These are phyloP conservation scores for Oncopodura yosiiana DNA, from an alignment of 1,140 invertebrate species.

Conservation along the genomic window DNA sequence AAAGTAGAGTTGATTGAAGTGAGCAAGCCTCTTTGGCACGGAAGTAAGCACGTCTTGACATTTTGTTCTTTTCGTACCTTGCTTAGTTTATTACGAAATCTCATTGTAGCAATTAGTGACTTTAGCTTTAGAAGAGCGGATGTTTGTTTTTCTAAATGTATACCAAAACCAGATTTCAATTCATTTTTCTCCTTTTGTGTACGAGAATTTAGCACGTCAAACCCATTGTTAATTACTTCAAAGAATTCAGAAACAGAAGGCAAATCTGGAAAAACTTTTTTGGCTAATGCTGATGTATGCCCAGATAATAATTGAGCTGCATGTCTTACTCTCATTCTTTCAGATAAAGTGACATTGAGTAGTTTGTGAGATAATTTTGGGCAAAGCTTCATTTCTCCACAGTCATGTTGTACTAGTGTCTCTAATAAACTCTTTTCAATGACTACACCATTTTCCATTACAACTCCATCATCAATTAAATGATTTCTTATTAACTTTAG, in stretches of 20 bases:
- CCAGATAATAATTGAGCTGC: conserved; percentile 14
- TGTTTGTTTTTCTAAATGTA: conserved; percentile 10
- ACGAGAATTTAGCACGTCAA: conserved; percentile 26
- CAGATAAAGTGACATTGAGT: not conserved
- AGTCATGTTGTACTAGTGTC: conserved; percentile 7
- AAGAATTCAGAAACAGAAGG: conserved; percentile 19
- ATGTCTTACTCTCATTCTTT: conserved; percentile 13
- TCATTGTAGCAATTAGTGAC: not conserved
- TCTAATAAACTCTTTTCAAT: conserved; percentile 15
- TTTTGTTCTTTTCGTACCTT: not conserved
- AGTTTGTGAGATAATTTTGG: conserved; percentile 11
- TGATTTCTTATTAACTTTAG: conserved; percentile 32
- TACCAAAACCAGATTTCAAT: conserved; percentile 21
- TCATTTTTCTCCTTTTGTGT: conserved; percentile 1
- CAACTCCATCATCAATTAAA: conserved; percentile 28
- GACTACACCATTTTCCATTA: conserved; percentile 1
- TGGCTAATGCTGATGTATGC: not conserved
- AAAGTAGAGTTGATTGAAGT: conserved; percentile 21
- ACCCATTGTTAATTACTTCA: conserved; percentile 20
- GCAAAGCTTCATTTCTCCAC: conserved; percentile 16
- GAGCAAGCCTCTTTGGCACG: conserved; percentile 29
- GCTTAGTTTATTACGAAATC: not conserved
- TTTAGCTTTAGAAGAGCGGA: conserved; percentile 9
- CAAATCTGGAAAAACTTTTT: conserved; percentile 1
- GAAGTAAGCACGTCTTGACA: not conserved